Evolutionary conservation across 2,113 vertebrate genomes (phyloP), one percentile per base, ranked within the genome.

Genomic region (Cephalopterus ornatus): DNA sequence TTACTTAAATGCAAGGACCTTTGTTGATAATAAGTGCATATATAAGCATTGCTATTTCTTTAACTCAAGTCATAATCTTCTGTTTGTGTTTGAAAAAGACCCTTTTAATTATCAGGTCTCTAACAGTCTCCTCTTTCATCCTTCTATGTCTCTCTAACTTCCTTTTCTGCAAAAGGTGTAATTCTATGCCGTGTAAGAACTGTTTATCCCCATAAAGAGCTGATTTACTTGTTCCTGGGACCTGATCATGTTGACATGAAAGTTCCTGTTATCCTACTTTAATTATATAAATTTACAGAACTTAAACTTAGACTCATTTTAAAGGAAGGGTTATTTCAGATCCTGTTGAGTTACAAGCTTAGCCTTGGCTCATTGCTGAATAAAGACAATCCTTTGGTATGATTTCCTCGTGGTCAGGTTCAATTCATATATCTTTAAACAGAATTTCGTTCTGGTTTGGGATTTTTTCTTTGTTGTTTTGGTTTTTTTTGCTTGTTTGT

Each of bases 71-170:
- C 47, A 94, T 89, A 96, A 96, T 95, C 89, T 95, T 93, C 91
- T 95, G 56, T 55, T 93, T 94, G 44, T 94, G 35, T 88, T 96
- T 95, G 83, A 93, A 94, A 96, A 90, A 92, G 79, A 78, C 39
- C 53, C 28, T 94, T 95, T 95, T 97, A 97, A 97, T 97, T 97
- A 97, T 96, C 96, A 94, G 92, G 92, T 96, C 81, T 96, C 89
- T 95, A 95, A 81, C 74, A 95, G 90, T 32, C 90, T 95, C 65
- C 77, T 96, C 97, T 97, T 97, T 97, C 95, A 97, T 96, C 95
- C 92, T 80, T 88, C 82, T 30, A 32, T 88, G 84, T 85, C 80
- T 96, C 88, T 91, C 92, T 73, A 92, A 89, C 96, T 95, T 97
- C 72, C 77, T 96, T 87, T 92, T 91, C 92, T 91, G 76, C 67